phyloP scores from a whole-genome alignment of 2,888 invertebrate genomes.

The Pheosia tremula region DNA sequence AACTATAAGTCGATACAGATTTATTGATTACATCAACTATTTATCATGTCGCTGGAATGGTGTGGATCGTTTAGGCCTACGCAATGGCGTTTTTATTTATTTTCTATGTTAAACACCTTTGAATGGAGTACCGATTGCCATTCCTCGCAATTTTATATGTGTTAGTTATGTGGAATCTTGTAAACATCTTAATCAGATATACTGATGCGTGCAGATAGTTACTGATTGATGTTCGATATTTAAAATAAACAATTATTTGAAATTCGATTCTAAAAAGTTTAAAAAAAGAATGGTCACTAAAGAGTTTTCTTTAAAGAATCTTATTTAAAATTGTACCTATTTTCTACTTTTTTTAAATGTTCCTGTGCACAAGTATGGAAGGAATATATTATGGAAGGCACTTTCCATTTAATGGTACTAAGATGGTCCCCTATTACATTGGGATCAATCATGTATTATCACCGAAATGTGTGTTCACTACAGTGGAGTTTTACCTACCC shows the following conservation, averaged over 20 bases:
- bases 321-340: too few relatives aligned
- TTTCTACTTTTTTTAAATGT: too few relatives aligned
- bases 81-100: slow-evolving; percentile 14
- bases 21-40: slow-evolving; percentile 9
- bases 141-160: slow-evolving; percentile 24
- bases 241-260: neutral
- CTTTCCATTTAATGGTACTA: too few relatives aligned
- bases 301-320: too few relatives aligned
- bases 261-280: neutral
- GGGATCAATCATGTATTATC: too few relatives aligned
- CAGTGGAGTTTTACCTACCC: too few relatives aligned
- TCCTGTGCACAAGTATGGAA: too few relatives aligned
- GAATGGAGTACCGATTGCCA: slow-evolving; percentile 12
- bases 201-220: neutral
- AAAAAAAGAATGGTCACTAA: too few relatives aligned
- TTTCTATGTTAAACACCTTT: slow-evolving; percentile 3
- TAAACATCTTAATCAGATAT: slow-evolving; percentile 10
- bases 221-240: neutral
- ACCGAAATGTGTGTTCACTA: too few relatives aligned
- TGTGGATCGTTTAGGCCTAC: slow-evolving; percentile 22
- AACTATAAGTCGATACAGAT: slow-evolving; percentile 6
- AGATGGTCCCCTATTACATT: too few relatives aligned
- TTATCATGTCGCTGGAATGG: slow-evolving; percentile 9
- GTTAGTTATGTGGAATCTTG: slow-evolving; percentile 11
- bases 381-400: too few relatives aligned